Conservation (phyloP, 2,888 invertebrate genomes). For the Anthophora plumipes region DNA sequence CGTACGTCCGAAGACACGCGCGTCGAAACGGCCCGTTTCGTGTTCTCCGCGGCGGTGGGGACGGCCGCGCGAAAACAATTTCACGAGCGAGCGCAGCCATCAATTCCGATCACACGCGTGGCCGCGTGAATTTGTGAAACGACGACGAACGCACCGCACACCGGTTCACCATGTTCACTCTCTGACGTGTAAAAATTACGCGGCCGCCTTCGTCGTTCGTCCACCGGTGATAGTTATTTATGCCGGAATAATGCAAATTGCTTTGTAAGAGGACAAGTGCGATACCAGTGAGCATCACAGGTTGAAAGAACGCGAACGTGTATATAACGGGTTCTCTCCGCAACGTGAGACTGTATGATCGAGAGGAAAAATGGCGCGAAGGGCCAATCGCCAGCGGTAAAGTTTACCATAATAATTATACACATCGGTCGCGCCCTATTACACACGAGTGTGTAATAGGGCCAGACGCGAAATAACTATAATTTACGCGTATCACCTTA, state of each 20-base stretch:
- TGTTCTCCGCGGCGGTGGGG: not conserved
- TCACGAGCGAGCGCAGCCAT: constrained; percentile 18
- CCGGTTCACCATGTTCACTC: not conserved
- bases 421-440: constrained; percentile 53
- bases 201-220: not conserved
- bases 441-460: constrained; percentile 51
- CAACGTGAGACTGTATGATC: not conserved
- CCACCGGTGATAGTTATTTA: constrained; percentile 13
- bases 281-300: not conserved
- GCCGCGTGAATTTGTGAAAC: constrained; percentile 33
- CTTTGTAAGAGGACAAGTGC: not conserved
- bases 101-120: constrained; percentile 29
- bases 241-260: constrained; percentile 24
- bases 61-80: constrained; percentile 20
- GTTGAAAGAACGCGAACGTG: not conserved
- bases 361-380: not conserved
- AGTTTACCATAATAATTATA: constrained; percentile 58
- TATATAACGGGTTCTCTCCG: too few species aligned
- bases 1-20: not conserved
- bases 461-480: constrained; percentile 59
- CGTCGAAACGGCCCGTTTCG: not conserved
- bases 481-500: constrained; percentile 62
- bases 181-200: not conserved
- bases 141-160: not conserved
- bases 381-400: constrained; percentile 40